These are phyloP conservation scores for Tetragnatha montana DNA, from an alignment of 2,888 invertebrate genomes.

Conservation along the genomic window DNA sequence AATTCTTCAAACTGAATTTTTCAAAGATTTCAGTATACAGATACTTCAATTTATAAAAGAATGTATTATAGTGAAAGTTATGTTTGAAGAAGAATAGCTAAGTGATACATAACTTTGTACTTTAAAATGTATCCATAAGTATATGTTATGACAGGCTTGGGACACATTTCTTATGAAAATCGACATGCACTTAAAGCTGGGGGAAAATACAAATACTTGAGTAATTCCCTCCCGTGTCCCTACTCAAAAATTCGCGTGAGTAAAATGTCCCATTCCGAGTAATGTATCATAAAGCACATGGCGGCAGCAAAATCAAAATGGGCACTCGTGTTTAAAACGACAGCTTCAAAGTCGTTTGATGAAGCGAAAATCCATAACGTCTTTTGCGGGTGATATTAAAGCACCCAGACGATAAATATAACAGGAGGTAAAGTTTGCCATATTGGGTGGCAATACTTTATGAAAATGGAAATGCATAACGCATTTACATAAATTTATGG, in stretches of 20 bases:
- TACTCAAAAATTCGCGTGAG: background rate
- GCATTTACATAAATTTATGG: slow-evolving; percentile 43
- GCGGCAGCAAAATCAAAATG: background rate
- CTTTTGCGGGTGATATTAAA: slow-evolving; percentile 47
- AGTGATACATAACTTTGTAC: too few species aligned
- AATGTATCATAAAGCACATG: background rate
- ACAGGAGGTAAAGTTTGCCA: slow-evolving; percentile 40
- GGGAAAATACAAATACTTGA: too few species aligned
- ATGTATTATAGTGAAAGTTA: too few species aligned
- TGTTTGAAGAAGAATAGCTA: too few species aligned
- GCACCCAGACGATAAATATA: slow-evolving; percentile 33
- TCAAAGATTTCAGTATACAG: too few species aligned
- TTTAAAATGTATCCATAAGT: too few species aligned
- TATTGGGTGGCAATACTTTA: slow-evolving; percentile 33
- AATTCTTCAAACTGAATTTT: too few species aligned
- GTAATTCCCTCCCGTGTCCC: too few species aligned
- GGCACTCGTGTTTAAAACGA: slow-evolving; percentile 4
- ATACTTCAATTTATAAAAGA: too few species aligned
- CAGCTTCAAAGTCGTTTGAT: slow-evolving; percentile 37
- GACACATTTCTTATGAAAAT: too few species aligned
- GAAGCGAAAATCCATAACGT: slow-evolving; percentile 45
- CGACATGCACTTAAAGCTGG: too few species aligned
- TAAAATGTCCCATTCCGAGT: background rate
- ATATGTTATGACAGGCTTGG: too few species aligned
- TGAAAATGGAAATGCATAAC: slow-evolving; percentile 1